Percentiles rank a stretch among this genome's conserved stretches.
phyloP scores from a whole-genome alignment of 2,113 vertebrate species.

The Potamarius usumacintae region DNA sequence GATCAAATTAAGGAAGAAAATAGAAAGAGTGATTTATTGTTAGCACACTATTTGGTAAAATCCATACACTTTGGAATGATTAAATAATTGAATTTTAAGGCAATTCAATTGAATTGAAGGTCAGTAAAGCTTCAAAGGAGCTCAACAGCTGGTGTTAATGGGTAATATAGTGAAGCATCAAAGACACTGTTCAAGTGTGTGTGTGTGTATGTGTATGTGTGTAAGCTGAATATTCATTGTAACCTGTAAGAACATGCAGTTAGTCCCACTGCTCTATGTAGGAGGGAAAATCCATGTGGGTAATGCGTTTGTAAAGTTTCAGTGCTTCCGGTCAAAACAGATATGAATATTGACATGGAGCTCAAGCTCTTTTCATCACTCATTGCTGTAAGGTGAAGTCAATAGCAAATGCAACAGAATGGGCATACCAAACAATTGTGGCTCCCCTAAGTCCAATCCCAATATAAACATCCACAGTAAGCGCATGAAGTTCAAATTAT shows the following conservation, averaged over 20 bases:
- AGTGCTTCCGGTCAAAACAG: conserved; percentile 69
- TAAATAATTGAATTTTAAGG: neutral
- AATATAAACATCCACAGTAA: neutral
- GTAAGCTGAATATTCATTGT: conserved; percentile 69
- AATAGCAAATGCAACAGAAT: neutral
- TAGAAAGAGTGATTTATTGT: neutral
- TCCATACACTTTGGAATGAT: neutral
- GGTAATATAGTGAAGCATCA: conserved; percentile 59
- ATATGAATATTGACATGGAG: conserved; percentile 70
- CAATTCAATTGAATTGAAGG: neutral
- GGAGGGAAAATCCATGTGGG: conserved; percentile 72
- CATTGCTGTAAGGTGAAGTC: conserved; percentile 31
- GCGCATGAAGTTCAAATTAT: neutral
- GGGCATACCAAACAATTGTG: neutral
- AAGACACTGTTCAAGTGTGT: conserved; percentile 53
- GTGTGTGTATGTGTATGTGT: neutral
- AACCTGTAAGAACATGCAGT: conserved; percentile 69
- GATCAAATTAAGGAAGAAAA: neutral
- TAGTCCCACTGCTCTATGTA: conserved; percentile 74
- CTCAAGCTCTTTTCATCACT: conserved; percentile 45
- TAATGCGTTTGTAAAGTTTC: conserved; percentile 69
- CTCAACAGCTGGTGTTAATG: neutral
- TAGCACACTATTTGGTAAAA: neutral
- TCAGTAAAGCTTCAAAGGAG: neutral
- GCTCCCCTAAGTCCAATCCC: neutral